phyloP scores from a whole-genome alignment of 2,113 vertebrate genomes.

The Gymnogyps californianus region DNA sequence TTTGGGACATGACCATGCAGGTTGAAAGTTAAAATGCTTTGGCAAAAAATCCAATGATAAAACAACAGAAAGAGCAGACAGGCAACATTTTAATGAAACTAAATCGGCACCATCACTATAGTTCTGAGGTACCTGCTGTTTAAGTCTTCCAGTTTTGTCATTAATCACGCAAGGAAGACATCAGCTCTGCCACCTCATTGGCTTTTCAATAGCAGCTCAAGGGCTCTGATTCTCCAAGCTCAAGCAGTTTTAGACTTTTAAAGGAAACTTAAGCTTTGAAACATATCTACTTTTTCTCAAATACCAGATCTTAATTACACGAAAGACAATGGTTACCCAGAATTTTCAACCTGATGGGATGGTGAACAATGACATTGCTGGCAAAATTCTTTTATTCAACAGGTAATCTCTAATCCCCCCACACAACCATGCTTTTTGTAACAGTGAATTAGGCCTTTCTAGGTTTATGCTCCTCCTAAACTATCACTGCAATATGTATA shows the following conservation, averaged over 20 bases:
- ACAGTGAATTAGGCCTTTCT: not conserved
- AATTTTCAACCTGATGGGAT: not conserved
- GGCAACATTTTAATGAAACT: not conserved
- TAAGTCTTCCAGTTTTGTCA: not conserved
- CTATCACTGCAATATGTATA: not conserved
- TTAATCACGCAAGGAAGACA: not conserved
- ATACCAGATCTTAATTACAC: not conserved
- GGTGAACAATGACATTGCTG: not conserved
- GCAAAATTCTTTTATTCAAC: not conserved
- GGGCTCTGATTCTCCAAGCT: not conserved
- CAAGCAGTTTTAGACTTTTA: not conserved
- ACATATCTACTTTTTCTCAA: not conserved
- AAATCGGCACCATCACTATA: not conserved
- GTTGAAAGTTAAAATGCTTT: not conserved
- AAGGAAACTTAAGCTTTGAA: not conserved
- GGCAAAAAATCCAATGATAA: not conserved
- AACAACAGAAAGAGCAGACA: not conserved
- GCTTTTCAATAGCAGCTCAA: not conserved
- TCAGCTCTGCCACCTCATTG: not conserved
- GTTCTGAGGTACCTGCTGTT: not conserved
- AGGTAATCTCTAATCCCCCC: not conserved
- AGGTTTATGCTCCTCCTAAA: not conserved
- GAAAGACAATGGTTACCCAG: not conserved
- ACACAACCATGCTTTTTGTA: rapidly evolving
- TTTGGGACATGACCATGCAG: not conserved